These are phyloP conservation scores for Myotis lucifugus DNA, from an alignment of 2,113 vertebrate species.

Conservation along the genomic window DNA sequence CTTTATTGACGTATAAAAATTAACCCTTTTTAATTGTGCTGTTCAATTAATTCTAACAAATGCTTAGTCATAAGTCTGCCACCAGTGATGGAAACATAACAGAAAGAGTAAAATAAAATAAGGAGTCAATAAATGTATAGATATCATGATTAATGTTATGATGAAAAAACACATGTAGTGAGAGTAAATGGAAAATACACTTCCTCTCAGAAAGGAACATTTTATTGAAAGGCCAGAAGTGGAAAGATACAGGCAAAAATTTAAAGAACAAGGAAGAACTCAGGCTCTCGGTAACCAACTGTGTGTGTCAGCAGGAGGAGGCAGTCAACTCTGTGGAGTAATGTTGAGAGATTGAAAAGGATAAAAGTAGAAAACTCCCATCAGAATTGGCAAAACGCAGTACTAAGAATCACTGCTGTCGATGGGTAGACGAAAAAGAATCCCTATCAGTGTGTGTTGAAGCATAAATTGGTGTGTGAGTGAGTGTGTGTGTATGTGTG, in stretches of 20 bases:
- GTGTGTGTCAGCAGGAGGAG: neutral
- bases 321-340: neutral
- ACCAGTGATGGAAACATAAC: neutral
- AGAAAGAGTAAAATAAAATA: neutral
- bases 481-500: no score
- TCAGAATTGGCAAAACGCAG: neutral
- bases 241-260: neutral
- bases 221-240: neutral
- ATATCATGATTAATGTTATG: neutral
- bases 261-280: neutral
- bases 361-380: neutral
- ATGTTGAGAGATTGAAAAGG: neutral
- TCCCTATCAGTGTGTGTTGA: rapidly evolving
- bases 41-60: neutral
- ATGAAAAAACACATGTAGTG: neutral
- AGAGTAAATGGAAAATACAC: neutral
- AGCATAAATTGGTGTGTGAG: neutral
- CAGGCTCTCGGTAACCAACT: neutral
- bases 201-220: neutral
- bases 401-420: neutral
- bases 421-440: neutral
- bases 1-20: neutral
- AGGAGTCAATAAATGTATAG: neutral
- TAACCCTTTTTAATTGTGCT: neutral
- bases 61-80: neutral